Base-by-base conservation (phyloP, 2,888 invertebrate species). In the Graphium colonna region DNA sequence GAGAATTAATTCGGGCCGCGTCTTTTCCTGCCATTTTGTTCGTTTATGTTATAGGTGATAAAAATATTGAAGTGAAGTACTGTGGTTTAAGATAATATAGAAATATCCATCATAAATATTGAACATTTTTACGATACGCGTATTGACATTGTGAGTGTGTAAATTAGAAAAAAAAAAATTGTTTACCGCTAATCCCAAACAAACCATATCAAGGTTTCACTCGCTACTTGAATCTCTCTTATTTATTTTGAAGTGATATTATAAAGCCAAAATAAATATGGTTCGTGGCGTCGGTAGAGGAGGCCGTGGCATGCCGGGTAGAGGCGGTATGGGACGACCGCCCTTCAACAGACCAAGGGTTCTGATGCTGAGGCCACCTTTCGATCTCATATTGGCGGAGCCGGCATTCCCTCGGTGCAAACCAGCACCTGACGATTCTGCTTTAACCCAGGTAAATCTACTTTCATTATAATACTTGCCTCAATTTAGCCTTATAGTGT, bases 321-420 rank as follows among this genome's bases (percentile, higher is more conserved):
- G 92, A 21, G 94, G 94, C 36, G 85, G 85, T 45, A 93, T 94
- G 77, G 87, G 88, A 8, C 86, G 87, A 15, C 85, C 86, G 48
- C 86, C 83, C 36, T 87, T 84, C 65, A 85, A 79, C 63, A 77
- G 88, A 52, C 89, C 88, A 1, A 71, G 88, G 26, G 75, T 84
- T n/a, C 49, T 83, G 60, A 77, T 84, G 89, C 81, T 77, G 56
- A 90, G 96, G 28, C 96, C 96, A 66, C 97, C 97, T 0, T 97
- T 97, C 68, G 97, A 97, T 75, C 87, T 96, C 55, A 94, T 95
- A 1, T 84, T 97, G 28, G 97, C 97, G 56, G 98, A 98, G 75
- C 93, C 94, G 38, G 94, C 95, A 0, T 98, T 98, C 73, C 97
- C 97, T 0, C 91, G 96, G 64, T 96, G 96, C 10, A 89, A 89